These are phyloP conservation scores for Datnioides undecimradiatus DNA, from an alignment of 2,113 vertebrate genomes.

Conservation along the genomic window DNA sequence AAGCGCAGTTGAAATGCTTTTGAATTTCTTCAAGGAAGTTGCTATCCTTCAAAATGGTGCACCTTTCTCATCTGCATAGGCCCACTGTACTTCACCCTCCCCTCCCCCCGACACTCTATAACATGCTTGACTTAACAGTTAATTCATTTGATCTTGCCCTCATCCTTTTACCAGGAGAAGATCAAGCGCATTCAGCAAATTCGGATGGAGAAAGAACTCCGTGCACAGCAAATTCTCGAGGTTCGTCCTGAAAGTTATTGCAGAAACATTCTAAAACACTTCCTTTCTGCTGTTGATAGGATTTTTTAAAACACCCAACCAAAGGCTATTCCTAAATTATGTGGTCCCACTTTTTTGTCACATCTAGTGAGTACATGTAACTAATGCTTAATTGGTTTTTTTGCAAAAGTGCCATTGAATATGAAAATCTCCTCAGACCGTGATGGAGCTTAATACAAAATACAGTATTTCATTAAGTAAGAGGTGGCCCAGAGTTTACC, in stretches of 20 bases:
- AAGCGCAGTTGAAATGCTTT: slow-evolving; percentile 46
- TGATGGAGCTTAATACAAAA: slow-evolving; percentile 71
- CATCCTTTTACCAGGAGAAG: slow-evolving; percentile 89
- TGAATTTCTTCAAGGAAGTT: slow-evolving; percentile 45
- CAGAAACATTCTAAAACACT: slow-evolving; percentile 73
- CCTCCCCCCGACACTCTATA: slow-evolving; percentile 41
- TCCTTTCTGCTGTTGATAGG: slow-evolving; percentile 70
- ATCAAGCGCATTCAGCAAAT: slow-evolving; percentile 97
- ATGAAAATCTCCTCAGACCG: slow-evolving; percentile 72
- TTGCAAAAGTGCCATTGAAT: slow-evolving; percentile 71
- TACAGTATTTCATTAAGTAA: slow-evolving; percentile 72
- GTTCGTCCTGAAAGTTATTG: slow-evolving; percentile 83
- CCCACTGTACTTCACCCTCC: slow-evolving; percentile 39
- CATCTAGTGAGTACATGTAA: slow-evolving; percentile 57
- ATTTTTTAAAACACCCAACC: slow-evolving; percentile 52
- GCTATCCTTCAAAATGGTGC: slow-evolving; percentile 48
- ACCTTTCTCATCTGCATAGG: slow-evolving; percentile 61
- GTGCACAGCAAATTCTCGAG: slow-evolving; percentile 97
- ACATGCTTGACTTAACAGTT: slow-evolving; percentile 77
- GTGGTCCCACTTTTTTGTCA: slow-evolving; percentile 55
- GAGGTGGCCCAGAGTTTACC: slow-evolving; percentile 66
- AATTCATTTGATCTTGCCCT: slow-evolving; percentile 68
- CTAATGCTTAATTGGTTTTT: slow-evolving; percentile 77
- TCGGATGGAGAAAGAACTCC: slow-evolving; percentile 95
- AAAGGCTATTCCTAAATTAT: slow-evolving; percentile 72